Percentiles rank a stretch among this genome's conserved stretches.
These are phyloP conservation scores for Enhydra lutris DNA, from an alignment of 2,113 vertebrate species.

Conservation along the genomic window DNA sequence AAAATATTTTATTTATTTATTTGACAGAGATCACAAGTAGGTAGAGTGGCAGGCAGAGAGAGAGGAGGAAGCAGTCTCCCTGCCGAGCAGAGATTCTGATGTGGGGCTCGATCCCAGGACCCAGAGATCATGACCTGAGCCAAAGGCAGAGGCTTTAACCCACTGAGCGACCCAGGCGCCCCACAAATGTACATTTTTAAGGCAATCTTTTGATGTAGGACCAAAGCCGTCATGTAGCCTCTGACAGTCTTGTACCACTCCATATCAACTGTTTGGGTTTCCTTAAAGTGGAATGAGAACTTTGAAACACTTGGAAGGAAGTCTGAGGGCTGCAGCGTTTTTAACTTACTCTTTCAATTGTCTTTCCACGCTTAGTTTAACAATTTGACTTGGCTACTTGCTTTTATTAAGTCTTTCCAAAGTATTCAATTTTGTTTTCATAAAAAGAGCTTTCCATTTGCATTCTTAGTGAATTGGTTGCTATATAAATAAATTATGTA, in stretches of 20 bases:
- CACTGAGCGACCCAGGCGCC: no score
- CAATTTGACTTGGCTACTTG: background rate
- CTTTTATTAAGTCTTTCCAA: background rate
- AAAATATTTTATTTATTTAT: no score
- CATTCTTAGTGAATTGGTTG: background rate
- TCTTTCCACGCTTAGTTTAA: background rate
- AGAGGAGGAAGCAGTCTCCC: no score
- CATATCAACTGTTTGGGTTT: slow-evolving; percentile 2
- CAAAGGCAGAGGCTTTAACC: no score
- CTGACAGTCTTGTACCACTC: background rate
- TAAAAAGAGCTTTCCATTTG: background rate
- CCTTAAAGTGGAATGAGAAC: background rate
- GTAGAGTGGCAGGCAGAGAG: no score
- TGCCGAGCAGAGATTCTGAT: no score
- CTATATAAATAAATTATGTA: background rate
- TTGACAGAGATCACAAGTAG: no score
- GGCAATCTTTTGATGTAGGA: background rate
- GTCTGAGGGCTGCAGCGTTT: background rate
- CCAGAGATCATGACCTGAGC: no score
- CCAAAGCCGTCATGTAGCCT: background rate
- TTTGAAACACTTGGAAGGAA: background rate
- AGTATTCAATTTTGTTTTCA: background rate
- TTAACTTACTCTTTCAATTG: background rate
- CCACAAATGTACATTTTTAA: background rate
- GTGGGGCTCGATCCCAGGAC: no score